Conservation (phyloP, 2,797 vertebrate genomes). For the Catharus ustulatus region DNA sequence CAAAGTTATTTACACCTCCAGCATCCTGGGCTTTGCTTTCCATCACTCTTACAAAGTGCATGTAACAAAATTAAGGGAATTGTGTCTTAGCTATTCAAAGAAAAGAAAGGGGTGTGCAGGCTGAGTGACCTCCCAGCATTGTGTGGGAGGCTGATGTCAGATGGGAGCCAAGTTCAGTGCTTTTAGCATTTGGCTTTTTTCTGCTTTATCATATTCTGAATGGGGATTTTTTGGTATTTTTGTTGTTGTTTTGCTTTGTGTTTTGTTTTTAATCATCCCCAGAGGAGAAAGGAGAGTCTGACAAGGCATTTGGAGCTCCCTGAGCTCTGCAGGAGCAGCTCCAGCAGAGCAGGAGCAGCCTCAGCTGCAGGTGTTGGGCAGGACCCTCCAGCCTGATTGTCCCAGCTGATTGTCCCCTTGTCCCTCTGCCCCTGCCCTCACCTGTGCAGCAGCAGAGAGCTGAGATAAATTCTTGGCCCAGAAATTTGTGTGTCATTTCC, state of each 20-base stretch:
- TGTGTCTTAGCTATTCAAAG: background rate
- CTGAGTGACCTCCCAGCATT: background rate
- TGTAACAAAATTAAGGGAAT: background rate
- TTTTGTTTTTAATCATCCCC: background rate
- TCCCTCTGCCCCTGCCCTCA: background rate
- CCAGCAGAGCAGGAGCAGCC: background rate
- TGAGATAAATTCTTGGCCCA: background rate
- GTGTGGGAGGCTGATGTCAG: background rate
- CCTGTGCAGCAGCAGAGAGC: too few species aligned
- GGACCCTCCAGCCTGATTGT: background rate
- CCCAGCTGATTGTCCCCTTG: background rate
- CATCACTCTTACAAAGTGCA: background rate
- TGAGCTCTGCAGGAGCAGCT: background rate
- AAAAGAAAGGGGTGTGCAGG: background rate
- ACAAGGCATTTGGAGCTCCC: too few species aligned
- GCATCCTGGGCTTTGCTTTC: background rate
- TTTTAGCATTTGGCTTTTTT: background rate
- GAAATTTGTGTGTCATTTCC: background rate
- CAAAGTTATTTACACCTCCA: background rate
- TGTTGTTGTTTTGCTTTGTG: background rate
- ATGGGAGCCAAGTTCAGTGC: background rate
- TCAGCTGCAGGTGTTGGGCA: background rate
- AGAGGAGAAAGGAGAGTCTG: background rate
- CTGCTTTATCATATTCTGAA: accelerated
- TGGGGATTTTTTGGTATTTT: background rate